These are phyloP conservation scores for Cottus gobio DNA, from an alignment of 2,113 vertebrate genomes.

Conservation along the genomic window DNA sequence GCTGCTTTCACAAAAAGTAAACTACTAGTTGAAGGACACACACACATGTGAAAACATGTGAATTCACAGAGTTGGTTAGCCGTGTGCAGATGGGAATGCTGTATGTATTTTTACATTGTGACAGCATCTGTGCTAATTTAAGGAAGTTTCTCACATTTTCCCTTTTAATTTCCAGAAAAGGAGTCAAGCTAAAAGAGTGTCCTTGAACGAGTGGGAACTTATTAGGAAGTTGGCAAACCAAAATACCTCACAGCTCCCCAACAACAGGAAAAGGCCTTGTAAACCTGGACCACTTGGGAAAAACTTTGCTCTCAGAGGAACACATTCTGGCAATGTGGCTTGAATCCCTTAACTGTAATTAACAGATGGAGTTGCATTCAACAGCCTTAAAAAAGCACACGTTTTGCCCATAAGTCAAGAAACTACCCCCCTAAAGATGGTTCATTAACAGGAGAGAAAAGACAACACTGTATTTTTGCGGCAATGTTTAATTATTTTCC, in stretches of 20 bases:
- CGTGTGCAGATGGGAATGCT: not conserved
- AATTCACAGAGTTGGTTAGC: not conserved
- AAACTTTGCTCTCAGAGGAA: slow-evolving; percentile 27
- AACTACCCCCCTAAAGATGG: not conserved
- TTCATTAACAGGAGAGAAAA: not conserved
- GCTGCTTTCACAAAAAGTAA: not conserved
- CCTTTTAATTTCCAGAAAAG: slow-evolving; percentile 29
- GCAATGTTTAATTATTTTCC: not conserved
- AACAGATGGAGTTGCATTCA: slow-evolving; percentile 2
- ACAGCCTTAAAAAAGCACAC: not conserved
- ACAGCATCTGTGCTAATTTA: slow-evolving; percentile 14
- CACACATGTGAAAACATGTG: not conserved
- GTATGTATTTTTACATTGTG: not conserved
- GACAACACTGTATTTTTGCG: not conserved
- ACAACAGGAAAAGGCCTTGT: slow-evolving; percentile 62
- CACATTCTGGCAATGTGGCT: not conserved
- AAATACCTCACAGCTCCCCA: slow-evolving; percentile 45
- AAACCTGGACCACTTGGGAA: slow-evolving; percentile 30
- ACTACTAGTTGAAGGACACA: not conserved
- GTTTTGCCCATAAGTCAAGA: not conserved
- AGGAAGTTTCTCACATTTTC: slow-evolving; percentile 32
- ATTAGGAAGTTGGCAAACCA: slow-evolving; percentile 50
- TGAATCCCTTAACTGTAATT: not conserved
- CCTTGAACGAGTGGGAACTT: slow-evolving; percentile 42
- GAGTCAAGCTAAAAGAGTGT: slow-evolving; percentile 10